Evolutionary conservation across 2,888 invertebrate species (phyloP).

Genomic region (Pristionchus maxplancki): DNA sequence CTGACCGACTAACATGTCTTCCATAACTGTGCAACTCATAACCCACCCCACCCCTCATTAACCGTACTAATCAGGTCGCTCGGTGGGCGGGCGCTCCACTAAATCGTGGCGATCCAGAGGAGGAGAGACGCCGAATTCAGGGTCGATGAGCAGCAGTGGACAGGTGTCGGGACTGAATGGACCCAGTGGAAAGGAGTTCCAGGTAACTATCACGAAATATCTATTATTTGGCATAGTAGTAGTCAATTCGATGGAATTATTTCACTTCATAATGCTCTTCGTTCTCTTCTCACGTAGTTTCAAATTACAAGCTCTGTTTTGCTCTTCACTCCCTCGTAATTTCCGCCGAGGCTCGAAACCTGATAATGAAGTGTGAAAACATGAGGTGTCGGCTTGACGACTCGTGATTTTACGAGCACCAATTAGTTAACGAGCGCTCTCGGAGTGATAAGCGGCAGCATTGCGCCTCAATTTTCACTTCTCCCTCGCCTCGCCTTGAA

Average conservation of each 20-base stretch:
- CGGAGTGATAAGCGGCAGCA: not conserved
- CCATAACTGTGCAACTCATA: too few species aligned
- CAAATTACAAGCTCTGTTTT: too few species aligned
- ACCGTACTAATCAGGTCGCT: slow-evolving; percentile 59
- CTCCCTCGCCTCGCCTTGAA: too few species aligned
- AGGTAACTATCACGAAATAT: slow-evolving; percentile 48
- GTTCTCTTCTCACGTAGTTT: too few species aligned
- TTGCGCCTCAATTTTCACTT: not conserved
- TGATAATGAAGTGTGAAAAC: slow-evolving; percentile 29
- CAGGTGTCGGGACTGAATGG: slow-evolving; percentile 75
- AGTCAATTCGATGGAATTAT: too few species aligned
- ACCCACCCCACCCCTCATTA: not conserved
- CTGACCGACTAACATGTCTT: not conserved
- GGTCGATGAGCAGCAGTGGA: slow-evolving; percentile 75
- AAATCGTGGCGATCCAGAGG: slow-evolving; percentile 77
- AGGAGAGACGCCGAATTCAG: slow-evolving; percentile 76
- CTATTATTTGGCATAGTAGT: not conserved
- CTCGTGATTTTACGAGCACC: not conserved
- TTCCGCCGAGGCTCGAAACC: too few species aligned
- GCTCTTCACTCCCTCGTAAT: too few species aligned
- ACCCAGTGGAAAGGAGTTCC: slow-evolving; percentile 76
- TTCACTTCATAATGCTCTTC: too few species aligned
- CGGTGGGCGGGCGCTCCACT: slow-evolving; percentile 75
- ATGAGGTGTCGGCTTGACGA: not conserved
- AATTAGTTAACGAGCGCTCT: slow-evolving; percentile 31